Percentiles rank a stretch among this genome's conserved stretches.
Conservation (phyloP, 2,797 vertebrate genomes). For the Dendrocincla fuliginosa region DNA sequence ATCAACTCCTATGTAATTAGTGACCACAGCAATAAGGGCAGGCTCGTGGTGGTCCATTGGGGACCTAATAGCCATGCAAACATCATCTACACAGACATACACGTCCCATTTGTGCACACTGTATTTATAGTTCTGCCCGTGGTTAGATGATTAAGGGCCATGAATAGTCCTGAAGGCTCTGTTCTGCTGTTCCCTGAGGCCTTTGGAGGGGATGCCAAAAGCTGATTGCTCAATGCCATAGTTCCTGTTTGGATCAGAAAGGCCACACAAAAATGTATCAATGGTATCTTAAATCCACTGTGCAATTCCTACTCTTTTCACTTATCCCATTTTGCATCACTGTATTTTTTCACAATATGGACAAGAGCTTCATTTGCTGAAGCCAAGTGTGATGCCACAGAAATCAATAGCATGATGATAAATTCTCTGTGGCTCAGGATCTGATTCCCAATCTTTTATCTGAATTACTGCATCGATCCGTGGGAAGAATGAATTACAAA, state of each 20-base stretch:
- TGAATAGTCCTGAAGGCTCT: not conserved
- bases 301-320: not conserved
- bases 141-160: not conserved
- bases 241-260: not conserved
- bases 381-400: not conserved
- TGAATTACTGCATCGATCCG: conserved; percentile 44
- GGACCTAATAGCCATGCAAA: not conserved
- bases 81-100: not conserved
- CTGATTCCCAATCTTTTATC: conserved; percentile 19
- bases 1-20: not conserved
- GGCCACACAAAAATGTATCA: not conserved
- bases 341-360: not conserved
- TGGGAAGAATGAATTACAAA: conserved; percentile 33
- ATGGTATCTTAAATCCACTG: not conserved
- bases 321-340: not conserved
- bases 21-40: not conserved
- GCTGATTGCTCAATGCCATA: not conserved
- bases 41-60: not conserved
- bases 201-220: not conserved
- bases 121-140: not conserved
- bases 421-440: not conserved
- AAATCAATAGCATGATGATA: not conserved
- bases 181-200: not conserved
- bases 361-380: not conserved
- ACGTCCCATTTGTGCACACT: not conserved